These are phyloP conservation scores for Ricordea florida DNA, from an alignment of 92 coral and sea anemone genomes.

Conservation along the genomic window DNA sequence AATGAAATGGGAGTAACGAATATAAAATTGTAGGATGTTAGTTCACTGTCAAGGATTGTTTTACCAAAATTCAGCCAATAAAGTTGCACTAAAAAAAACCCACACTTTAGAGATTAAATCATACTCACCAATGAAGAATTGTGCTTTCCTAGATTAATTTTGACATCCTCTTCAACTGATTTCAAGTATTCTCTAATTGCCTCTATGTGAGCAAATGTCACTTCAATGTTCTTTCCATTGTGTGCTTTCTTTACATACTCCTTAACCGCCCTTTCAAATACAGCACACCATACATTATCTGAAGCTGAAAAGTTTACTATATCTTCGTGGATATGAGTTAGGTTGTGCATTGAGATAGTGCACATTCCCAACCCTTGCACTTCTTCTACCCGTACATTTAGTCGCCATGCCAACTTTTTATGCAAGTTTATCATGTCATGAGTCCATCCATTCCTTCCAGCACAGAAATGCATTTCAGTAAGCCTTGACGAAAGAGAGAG, in stretches of 20 bases:
- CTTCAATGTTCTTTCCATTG: conserved; percentile 54
- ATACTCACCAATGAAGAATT: conserved; percentile 41
- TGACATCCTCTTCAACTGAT: conserved; percentile 18
- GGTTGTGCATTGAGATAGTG: conserved; percentile 55
- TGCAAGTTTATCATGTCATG: conserved; percentile 43
- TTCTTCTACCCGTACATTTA: conserved; percentile 50
- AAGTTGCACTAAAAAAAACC: no score
- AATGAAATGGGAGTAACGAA: no score
- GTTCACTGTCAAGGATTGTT: no score
- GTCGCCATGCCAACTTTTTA: conserved; percentile 49
- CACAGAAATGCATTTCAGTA: conserved; percentile 53
- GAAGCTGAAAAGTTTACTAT: conserved; percentile 40
- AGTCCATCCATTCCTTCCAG: conserved; percentile 64
- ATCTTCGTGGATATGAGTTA: conserved; percentile 52
- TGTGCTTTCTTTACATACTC: conserved; percentile 55
- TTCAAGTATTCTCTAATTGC: conserved; percentile 48
- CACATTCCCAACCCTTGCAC: conserved; percentile 60
- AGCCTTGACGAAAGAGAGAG: conserved; percentile 46
- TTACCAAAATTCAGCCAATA: no score
- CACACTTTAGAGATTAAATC: no score
- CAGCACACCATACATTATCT: conserved; percentile 58
- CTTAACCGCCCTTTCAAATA: conserved; percentile 60
- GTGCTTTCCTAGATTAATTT: conserved; percentile 1
- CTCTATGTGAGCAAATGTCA: conserved; percentile 56
- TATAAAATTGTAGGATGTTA: no score